Evolutionary conservation across 2,888 invertebrate genomes (phyloP).

Genomic region (Cheilosia urbana): DNA sequence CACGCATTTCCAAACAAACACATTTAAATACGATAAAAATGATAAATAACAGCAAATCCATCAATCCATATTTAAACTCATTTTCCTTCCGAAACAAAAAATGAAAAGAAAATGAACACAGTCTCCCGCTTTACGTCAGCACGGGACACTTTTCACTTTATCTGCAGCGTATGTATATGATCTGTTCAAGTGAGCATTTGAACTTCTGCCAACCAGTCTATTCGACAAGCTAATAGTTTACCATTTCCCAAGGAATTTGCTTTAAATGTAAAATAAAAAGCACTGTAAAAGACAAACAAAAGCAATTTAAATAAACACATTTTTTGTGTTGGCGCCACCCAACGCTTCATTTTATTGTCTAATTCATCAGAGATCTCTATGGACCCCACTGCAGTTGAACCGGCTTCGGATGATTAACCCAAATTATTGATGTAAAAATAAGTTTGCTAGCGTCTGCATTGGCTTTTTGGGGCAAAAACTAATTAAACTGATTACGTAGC

Average conservation of each 20-base stretch:
- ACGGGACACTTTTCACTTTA: slow-evolving; percentile 29
- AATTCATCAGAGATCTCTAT: slow-evolving; percentile 22
- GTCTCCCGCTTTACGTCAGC: slow-evolving; percentile 33
- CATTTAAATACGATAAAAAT: not conserved
- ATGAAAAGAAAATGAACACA: not conserved
- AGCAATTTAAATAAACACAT: slow-evolving; percentile 23
- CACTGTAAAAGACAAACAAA: not conserved
- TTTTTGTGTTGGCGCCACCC: slow-evolving; percentile 50
- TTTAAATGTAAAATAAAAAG: slow-evolving; percentile 32
- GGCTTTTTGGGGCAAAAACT: slow-evolving; percentile 24
- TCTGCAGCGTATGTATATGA: slow-evolving; percentile 8
- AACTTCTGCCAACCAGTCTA: slow-evolving; percentile 49
- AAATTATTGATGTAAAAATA: slow-evolving; percentile 25
- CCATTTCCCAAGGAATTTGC: slow-evolving; percentile 23
- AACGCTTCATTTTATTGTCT: slow-evolving; percentile 18
- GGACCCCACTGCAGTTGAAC: slow-evolving; percentile 26
- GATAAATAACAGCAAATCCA: slow-evolving; percentile 28
- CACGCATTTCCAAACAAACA: too few species aligned
- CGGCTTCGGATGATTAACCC: slow-evolving; percentile 28
- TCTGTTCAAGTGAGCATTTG: slow-evolving; percentile 44
- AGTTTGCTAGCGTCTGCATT: slow-evolving; percentile 20
- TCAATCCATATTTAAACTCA: slow-evolving; percentile 22
- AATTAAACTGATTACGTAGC: slow-evolving; percentile 39
- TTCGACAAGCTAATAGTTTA: slow-evolving; percentile 51
- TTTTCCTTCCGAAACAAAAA: not conserved